Conservation (phyloP, 2,113 vertebrate species). For the Nothobranchius furzeri region DNA sequence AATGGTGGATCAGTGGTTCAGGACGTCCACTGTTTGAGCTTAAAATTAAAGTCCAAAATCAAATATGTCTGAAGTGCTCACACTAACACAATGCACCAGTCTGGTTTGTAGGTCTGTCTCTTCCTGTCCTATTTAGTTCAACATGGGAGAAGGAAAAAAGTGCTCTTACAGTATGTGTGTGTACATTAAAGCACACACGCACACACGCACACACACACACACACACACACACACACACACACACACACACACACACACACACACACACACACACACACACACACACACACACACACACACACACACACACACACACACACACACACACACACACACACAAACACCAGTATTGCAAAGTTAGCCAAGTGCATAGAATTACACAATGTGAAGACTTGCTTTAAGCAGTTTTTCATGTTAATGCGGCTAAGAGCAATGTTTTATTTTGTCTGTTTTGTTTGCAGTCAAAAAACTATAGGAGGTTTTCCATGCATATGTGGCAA, state of each 20-base stretch:
- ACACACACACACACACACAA: slow-evolving; percentile 17
- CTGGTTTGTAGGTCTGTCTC: background rate
- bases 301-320: background rate
- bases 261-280: slow-evolving; percentile 2
- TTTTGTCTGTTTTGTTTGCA: slow-evolving; percentile 41
- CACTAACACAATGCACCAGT: slow-evolving; percentile 11
- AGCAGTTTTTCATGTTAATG: slow-evolving; percentile 55
- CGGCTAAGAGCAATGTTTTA: slow-evolving; percentile 39
- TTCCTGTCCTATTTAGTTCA: slow-evolving; percentile 1
- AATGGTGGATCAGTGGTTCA: slow-evolving; percentile 6
- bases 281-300: too few relatives aligned
- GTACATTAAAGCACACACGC: slow-evolving; percentile 1
- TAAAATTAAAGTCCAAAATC: background rate
- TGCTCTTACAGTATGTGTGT: slow-evolving; percentile 9
- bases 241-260: slow-evolving; percentile 6
- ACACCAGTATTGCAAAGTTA: slow-evolving; percentile 69
- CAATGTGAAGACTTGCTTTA: slow-evolving; percentile 45
- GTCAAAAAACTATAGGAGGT: slow-evolving; percentile 24
- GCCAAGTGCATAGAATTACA: slow-evolving; percentile 60
- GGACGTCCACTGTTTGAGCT: slow-evolving; percentile 1
- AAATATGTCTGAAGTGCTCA: slow-evolving; percentile 5
- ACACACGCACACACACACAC: background rate
- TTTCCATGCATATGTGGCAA: slow-evolving; percentile 20
- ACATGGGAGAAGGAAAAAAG: slow-evolving; percentile 19
- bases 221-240: too few relatives aligned